These are phyloP conservation scores for Pachycephus smyrnensis DNA, from an alignment of 2,888 invertebrate genomes.

Conservation along the genomic window DNA sequence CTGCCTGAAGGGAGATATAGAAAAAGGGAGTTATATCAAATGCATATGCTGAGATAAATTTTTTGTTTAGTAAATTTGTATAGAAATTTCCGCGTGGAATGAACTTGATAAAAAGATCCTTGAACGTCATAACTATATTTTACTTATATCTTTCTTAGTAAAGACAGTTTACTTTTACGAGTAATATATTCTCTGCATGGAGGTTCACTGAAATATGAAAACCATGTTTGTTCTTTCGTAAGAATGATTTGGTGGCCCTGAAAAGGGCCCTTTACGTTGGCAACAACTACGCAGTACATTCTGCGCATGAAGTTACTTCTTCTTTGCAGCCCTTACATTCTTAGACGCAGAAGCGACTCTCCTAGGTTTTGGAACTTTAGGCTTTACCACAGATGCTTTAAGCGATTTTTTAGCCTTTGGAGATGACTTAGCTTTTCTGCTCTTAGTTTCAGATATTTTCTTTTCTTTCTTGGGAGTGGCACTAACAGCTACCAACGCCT, in stretches of 20 bases:
- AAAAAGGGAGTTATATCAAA: not conserved
- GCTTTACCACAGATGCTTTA: conserved; percentile 60
- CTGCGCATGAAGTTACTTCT: conserved; percentile 30
- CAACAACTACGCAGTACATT: not conserved
- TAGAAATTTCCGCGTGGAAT: no score
- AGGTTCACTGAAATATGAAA: not conserved
- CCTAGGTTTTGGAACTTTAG: conserved; percentile 65
- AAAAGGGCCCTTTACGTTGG: conserved; percentile 42
- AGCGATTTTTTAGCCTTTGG: conserved; percentile 48
- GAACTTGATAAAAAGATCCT: not conserved
- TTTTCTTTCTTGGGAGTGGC: conserved; percentile 33
- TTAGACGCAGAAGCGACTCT: conserved; percentile 37
- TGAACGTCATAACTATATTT: not conserved
- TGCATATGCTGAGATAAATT: not conserved
- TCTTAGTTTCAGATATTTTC: conserved; percentile 15
- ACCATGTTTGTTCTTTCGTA: not conserved
- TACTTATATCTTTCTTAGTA: not conserved
- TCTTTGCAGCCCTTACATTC: conserved; percentile 32
- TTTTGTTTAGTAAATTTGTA: no score
- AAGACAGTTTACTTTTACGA: not conserved
- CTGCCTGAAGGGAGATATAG: not conserved
- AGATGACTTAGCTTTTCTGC: conserved; percentile 23
- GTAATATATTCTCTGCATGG: not conserved
- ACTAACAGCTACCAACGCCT: conserved; percentile 30
- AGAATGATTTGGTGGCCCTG: conserved; percentile 37